Percentiles rank a stretch among this genome's conserved stretches.
phyloP scores from a whole-genome alignment of 2,797 vertebrate genomes.

The Eremophila alpestris region DNA sequence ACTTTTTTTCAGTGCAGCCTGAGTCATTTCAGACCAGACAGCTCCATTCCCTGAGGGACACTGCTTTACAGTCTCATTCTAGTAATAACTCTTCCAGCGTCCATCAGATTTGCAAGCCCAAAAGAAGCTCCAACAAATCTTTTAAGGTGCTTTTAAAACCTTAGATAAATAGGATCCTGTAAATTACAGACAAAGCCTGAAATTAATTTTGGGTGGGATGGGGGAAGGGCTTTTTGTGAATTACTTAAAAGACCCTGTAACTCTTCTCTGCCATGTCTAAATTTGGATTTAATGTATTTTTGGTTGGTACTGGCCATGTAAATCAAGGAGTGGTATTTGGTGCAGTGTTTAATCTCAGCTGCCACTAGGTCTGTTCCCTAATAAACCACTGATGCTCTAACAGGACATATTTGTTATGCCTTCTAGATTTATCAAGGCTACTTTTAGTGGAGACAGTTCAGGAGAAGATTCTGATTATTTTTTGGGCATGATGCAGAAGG shows the following conservation, averaged over 20 bases:
- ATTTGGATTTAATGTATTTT: constrained; percentile 16
- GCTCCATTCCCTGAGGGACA: constrained; percentile 14
- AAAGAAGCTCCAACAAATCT: constrained; percentile 35
- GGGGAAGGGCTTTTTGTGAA: neutral
- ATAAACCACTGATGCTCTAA: neutral
- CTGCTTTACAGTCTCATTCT: constrained; percentile 21
- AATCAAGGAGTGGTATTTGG: neutral
- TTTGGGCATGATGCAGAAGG: neutral
- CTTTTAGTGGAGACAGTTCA: neutral
- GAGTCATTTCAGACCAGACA: constrained; percentile 52
- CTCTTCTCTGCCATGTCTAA: neutral
- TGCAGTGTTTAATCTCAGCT: constrained; percentile 7
- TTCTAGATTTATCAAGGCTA: neutral
- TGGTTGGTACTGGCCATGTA: neutral
- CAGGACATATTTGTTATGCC: neutral
- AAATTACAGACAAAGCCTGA: neutral
- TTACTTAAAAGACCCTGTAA: neutral
- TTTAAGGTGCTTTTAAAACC: constrained; percentile 5
- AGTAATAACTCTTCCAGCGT: constrained; percentile 18
- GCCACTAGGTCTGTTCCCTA: neutral
- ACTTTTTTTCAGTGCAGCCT: neutral
- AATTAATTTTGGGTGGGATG: neutral
- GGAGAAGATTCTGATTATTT: neutral
- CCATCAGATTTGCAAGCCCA: constrained; percentile 2
- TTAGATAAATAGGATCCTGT: neutral